These are phyloP conservation scores for Hemaris fuciformis DNA, from an alignment of 2,888 invertebrate species.

Conservation along the genomic window DNA sequence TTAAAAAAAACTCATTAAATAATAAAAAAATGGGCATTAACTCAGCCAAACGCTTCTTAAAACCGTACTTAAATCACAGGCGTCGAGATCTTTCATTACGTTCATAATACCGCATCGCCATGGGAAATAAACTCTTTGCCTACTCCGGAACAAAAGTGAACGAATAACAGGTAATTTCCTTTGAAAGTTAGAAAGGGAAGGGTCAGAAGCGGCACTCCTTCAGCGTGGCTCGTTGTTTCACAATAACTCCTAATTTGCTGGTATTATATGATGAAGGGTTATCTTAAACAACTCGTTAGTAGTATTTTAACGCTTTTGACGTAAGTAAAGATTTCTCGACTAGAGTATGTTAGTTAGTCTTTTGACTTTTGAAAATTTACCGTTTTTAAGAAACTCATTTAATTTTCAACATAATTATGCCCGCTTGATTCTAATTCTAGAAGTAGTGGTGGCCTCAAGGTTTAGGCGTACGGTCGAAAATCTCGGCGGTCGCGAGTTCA, in stretches of 20 bases:
- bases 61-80: conserved; percentile 9
- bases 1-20: conserved; percentile 5
- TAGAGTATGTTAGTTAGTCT: no score
- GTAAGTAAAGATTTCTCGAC: not conserved
- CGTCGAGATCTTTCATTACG: conserved; percentile 19
- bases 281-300: not conserved
- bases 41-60: not conserved
- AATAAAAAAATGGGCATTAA: conserved; percentile 4
- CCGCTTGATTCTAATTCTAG: no score
- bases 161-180: conserved; percentile 16
- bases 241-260: not conserved
- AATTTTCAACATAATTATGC: no score
- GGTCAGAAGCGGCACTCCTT: not conserved
- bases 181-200: not conserved
- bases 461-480: no score
- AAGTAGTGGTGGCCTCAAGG: no score
- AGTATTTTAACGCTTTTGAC: not conserved
- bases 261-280: not conserved
- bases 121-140: conserved; percentile 28
- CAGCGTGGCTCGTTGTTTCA: not conserved
- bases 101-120: conserved; percentile 20
- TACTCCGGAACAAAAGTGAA: conserved; percentile 19
- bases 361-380: no score
- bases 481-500: no score
- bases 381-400: no score